Base-by-base conservation (phyloP, 2,113 vertebrate species). In the Agelaius phoeniceus region DNA sequence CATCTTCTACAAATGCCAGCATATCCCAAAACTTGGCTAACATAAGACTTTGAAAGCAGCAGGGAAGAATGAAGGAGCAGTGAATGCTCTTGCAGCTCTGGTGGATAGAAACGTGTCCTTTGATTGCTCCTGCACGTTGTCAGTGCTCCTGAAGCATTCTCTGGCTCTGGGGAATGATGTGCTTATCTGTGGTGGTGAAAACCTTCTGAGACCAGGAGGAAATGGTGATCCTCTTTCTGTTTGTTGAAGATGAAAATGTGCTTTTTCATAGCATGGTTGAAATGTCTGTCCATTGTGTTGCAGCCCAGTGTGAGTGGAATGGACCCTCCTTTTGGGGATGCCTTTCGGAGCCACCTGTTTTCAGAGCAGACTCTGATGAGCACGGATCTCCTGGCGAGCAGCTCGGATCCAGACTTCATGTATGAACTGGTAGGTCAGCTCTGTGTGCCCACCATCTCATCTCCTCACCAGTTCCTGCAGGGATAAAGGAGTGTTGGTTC, bases 331-430 rank as follows among this genome's bases (percentile, higher is more conserved):
- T 99, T 99, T 97, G 99, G 98, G 97, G 99, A 99, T 75, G 99
- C 99, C 97, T 99, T 99, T 99, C 99, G 99, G 97, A 99, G 99
- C 98, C 99, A 99, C 97, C 98, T 98, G 43, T 99, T 99, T 98
- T 99, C 99, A 94, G 99, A 99, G 98, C 99, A 99, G 98, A 99
- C 98, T 92, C 97, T 99, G 97, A 99, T 99, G 98, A 99, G 99
- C 98, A 99, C 99, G 43, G 99, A 99, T 94, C 98, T 99, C 94
- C 98, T 99, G 95, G 98, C 99, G 49, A 99, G 98, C 98, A 99
- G 98, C 98, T 99, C 99, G 44, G 99, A 99, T 97, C 99, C 99
- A 97, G 99, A 99, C 97, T 99, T 99, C 98, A 99, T 99, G 99
- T 99, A 99, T 91, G 99, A 99, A 97, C 97, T 99, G 99, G 99